phyloP scores from a whole-genome alignment of 64 coral and sea anemone species.

The Montipora sp. region DNA sequence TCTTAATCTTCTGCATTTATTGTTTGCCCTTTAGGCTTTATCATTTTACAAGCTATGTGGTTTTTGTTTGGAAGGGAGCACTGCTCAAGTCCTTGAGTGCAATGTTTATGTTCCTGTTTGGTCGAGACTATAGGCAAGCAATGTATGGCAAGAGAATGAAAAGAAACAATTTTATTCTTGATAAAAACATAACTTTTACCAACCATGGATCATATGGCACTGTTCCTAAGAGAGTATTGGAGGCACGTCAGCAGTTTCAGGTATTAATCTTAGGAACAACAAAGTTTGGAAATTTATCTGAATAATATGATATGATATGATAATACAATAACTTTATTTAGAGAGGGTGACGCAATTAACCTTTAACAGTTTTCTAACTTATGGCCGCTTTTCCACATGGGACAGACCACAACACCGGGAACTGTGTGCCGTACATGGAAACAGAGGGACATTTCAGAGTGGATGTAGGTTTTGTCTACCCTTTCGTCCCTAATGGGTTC shows the following conservation, averaged over 20 bases:
- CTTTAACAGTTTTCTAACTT: too few relatives aligned
- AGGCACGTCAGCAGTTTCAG: slow-evolving; percentile 53
- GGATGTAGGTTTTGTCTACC: too few relatives aligned
- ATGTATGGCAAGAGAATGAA: slow-evolving; percentile 68
- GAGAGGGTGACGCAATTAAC: too few relatives aligned
- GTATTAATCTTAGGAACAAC: slow-evolving; percentile 12
- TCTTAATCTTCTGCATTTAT: neutral
- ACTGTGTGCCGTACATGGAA: too few relatives aligned
- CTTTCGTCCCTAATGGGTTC: neutral
- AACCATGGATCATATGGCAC: slow-evolving; percentile 86
- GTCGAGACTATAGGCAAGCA: slow-evolving; percentile 62
- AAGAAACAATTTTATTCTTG: slow-evolving; percentile 60
- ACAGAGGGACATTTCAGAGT: too few relatives aligned
- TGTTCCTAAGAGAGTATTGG: slow-evolving; percentile 62
- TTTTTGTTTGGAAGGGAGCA: slow-evolving; percentile 59
- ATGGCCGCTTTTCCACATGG: too few relatives aligned
- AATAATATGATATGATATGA: neutral
- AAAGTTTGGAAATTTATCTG: neutral
- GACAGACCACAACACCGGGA: too few relatives aligned
- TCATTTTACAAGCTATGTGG: slow-evolving; percentile 52
- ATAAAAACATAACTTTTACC: slow-evolving; percentile 36
- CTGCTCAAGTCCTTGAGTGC: slow-evolving; percentile 45
- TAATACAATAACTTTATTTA: too few relatives aligned
- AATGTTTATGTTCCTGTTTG: slow-evolving; percentile 55
- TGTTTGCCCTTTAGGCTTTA: slow-evolving; percentile 18